Evolutionary conservation across 2,888 invertebrate genomes (phyloP), one percentile per base, ranked within the genome.

Genomic region (Nephrotoma flavescens): DNA sequence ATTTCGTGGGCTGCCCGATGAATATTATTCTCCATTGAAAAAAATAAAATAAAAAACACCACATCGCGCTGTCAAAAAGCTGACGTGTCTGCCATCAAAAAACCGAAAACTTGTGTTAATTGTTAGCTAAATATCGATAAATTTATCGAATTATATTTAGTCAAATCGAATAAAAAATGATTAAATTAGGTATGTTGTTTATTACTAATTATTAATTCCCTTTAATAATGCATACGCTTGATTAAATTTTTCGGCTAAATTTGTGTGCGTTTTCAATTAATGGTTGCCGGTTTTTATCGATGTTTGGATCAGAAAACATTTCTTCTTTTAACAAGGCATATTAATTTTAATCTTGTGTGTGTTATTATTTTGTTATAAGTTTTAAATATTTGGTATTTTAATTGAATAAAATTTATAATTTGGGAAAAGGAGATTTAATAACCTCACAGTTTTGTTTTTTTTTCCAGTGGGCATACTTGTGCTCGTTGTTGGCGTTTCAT

Each of bases 21-120:
- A 31, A 31, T 71, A 71, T 71, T 71, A 71, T 71, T 71, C 71
- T 71, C 71, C 52, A 57, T 71, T 6, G 71, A 71, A 31, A 71
- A 44, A 71, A 31, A 31, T 71, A 31, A 31, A 19, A 31, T 71
- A 31, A 71, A 71, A 71, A 71, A 71, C 71, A 71, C 84, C 84
- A 84, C 84, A 84, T 84, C 84, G 47, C n/a, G 84, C 42, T 84
- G 84, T 84, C 42, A 84, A 42, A 84, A 84, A 84, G 84, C 84
- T 84, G 84, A 84, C 84, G 84, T 84, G 84, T 84, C 84, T 84
- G n/a, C 41, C 42, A 84, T 84, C 7, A 42, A 71, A 4, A 31
- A 71, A 71, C 4, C 15, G 15, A 15, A 57, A n/a, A 31, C 3
- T 71, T 12, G 31, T 2, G 31, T 31, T 71, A 71, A 19, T 71